Conservation (phyloP, 2,797 vertebrate species). For the Arnoldichthys spilopterus region DNA sequence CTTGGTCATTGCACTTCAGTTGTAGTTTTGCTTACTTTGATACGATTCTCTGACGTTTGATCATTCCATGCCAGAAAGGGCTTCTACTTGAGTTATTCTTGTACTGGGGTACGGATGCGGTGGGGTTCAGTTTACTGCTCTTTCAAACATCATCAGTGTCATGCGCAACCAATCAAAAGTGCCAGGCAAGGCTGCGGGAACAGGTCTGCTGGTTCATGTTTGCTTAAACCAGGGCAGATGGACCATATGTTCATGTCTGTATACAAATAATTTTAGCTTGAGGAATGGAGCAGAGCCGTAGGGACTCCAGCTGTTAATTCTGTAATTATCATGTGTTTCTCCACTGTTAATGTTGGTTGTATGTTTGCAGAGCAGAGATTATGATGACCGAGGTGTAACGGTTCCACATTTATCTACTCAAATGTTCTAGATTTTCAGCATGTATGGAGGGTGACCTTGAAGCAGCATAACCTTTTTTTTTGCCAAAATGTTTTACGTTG, state of each 20-base stretch:
- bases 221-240: background rate
- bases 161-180: constrained; percentile 61
- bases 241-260: constrained; percentile 23
- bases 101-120: constrained; percentile 41
- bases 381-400: background rate
- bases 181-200: constrained; percentile 56
- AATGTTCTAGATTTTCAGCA: constrained; percentile 16
- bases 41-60: constrained; percentile 55
- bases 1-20: constrained; percentile 67
- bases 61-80: constrained; percentile 74
- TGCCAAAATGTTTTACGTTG: constrained; percentile 13
- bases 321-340: constrained; percentile 10
- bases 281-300: constrained; percentile 24
- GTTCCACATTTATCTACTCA: background rate
- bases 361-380: constrained; percentile 19
- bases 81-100: constrained; percentile 69
- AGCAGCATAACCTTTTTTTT: background rate
- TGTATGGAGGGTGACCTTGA: background rate
- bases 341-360: background rate
- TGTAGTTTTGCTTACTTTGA: constrained; percentile 58
- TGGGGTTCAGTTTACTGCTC: constrained; percentile 47
- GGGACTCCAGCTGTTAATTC: constrained; percentile 21
- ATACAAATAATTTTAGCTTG: constrained; percentile 4
- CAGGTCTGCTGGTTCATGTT: constrained; percentile 21
- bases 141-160: constrained; percentile 48